phyloP scores from a whole-genome alignment of 2,797 vertebrate genomes.

The Phyllotis vaccarum region DNA sequence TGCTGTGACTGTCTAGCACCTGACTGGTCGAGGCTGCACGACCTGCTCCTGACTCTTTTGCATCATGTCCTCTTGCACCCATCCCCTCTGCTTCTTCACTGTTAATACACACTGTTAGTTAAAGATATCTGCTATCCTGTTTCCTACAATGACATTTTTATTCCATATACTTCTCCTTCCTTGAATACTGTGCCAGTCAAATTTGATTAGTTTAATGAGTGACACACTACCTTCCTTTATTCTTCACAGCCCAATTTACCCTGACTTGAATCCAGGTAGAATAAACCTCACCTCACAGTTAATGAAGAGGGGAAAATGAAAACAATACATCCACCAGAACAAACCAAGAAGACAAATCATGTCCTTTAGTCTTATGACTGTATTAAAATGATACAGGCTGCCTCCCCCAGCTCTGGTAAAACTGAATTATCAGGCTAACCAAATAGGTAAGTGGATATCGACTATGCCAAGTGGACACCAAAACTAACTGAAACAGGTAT shows the following conservation, averaged over 20 bases:
- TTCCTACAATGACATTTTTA: constrained; percentile 41
- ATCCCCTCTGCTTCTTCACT: background rate
- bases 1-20: background rate
- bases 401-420: background rate
- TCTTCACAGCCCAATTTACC: background rate
- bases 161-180: constrained; percentile 1
- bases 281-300: background rate
- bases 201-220: background rate
- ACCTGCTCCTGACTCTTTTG: background rate
- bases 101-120: constrained; percentile 1
- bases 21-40: background rate
- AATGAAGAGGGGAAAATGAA: background rate
- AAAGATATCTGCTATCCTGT: constrained; percentile 9
- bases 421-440: background rate
- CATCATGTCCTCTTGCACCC: background rate
- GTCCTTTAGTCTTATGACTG: background rate
- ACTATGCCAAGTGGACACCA: background rate
- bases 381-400: background rate
- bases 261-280: background rate
- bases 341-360: background rate
- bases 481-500: background rate
- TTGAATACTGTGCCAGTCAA: constrained; percentile 9
- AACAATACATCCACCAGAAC: background rate
- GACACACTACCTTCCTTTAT: background rate
- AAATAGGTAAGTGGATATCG: background rate